Conservation (phyloP, 2,113 vertebrate genomes). For the Ginglymostoma cirratum region DNA sequence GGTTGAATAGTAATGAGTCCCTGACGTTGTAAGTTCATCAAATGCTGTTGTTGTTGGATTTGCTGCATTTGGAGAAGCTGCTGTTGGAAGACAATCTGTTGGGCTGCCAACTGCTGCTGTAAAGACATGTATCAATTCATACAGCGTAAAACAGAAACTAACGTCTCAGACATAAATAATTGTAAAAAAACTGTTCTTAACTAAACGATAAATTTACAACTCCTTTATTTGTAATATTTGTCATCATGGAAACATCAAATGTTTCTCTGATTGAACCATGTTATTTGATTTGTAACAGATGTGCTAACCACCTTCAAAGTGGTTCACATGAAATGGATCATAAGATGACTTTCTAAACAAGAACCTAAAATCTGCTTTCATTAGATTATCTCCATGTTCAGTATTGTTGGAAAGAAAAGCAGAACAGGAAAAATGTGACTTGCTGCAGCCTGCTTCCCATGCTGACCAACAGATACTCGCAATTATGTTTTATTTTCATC, state of each 20-base stretch:
- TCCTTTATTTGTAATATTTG: neutral
- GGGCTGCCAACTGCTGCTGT: constrained; percentile 95
- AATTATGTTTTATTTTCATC: neutral
- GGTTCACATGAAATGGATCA: neutral
- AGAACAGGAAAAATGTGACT: neutral
- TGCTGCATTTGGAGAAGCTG: constrained; percentile 99
- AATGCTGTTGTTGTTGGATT: constrained; percentile 96
- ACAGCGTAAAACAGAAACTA: constrained; percentile 46
- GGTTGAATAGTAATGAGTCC: constrained; percentile 96
- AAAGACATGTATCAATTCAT: constrained; percentile 39
- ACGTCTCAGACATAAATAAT: neutral
- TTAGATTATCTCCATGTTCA: neutral
- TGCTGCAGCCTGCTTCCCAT: neutral
- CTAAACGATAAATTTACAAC: neutral
- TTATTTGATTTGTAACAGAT: neutral
- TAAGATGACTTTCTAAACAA: neutral
- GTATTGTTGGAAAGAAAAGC: neutral
- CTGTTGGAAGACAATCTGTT: constrained; percentile 99
- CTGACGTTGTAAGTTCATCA: constrained; percentile 97
- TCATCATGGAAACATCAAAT: neutral
- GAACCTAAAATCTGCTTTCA: neutral
- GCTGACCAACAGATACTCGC: neutral
- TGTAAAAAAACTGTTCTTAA: neutral
- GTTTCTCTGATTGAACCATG: neutral
- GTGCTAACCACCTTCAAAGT: neutral